phyloP scores from a whole-genome alignment of 2,113 vertebrate genomes.

The Pedionomus torquatus region DNA sequence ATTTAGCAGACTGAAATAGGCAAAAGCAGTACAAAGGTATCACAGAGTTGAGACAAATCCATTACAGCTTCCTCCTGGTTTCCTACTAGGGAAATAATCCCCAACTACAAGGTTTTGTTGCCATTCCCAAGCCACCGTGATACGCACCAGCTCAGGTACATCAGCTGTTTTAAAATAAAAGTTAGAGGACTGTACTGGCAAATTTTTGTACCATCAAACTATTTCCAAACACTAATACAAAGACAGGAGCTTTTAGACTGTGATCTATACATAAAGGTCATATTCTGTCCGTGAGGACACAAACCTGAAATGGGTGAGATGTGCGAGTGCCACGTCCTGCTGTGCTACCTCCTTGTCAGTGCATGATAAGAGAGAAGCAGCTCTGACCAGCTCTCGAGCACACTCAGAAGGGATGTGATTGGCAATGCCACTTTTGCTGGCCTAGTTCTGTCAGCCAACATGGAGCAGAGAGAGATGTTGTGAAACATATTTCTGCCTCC shows the following conservation, averaged over 20 bases:
- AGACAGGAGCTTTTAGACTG: neutral
- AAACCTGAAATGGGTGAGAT: neutral
- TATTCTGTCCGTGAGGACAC: neutral
- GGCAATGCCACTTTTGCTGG: neutral
- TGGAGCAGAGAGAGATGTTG: neutral
- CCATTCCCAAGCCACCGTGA: neutral
- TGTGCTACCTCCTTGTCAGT: neutral
- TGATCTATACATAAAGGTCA: rapidly evolving
- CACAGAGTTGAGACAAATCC: neutral
- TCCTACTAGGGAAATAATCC: neutral
- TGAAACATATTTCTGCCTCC: neutral
- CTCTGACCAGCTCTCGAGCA: neutral
- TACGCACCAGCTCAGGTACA: neutral
- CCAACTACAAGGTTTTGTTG: neutral
- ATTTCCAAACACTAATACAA: neutral
- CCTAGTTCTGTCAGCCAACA: neutral
- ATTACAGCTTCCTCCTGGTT: neutral
- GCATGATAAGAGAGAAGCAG: neutral
- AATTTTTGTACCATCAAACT: neutral
- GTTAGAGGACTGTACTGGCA: neutral
- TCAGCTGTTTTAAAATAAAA: neutral
- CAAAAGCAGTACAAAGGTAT: neutral
- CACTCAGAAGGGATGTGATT: neutral
- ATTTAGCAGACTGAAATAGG: neutral
- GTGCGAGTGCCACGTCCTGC: rapidly evolving